phyloP scores from a whole-genome alignment of 2,888 invertebrate species.

The Tipula helvola region DNA sequence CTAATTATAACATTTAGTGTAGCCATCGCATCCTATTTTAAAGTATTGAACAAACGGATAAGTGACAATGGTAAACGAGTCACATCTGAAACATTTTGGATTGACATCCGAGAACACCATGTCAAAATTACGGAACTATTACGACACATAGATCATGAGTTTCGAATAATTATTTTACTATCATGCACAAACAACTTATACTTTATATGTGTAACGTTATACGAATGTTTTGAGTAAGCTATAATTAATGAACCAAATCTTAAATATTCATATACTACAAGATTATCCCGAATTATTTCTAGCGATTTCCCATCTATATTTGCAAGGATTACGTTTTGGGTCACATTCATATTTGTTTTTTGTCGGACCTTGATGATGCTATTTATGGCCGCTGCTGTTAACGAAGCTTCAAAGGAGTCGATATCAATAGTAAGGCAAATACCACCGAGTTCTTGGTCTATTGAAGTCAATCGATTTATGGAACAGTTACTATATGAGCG shows the following conservation, averaged over 20 bases:
- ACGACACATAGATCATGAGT: constrained; percentile 42
- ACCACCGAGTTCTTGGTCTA: constrained; percentile 27
- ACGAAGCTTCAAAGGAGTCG: constrained; percentile 39
- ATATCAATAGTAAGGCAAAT: constrained; percentile 37
- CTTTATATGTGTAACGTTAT: constrained; percentile 60
- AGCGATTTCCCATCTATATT: constrained; percentile 28
- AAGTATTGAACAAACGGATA: background rate
- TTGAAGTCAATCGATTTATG: constrained; percentile 26
- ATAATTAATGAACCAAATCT: background rate
- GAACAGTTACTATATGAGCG: constrained; percentile 43
- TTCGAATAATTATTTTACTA: constrained; percentile 50
- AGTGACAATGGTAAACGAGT: background rate
- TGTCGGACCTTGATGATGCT: constrained; percentile 39
- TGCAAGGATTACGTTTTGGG: constrained; percentile 40
- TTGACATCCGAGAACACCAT: constrained; percentile 50
- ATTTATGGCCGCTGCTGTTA: constrained; percentile 39
- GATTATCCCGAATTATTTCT: background rate
- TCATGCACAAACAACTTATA: constrained; percentile 59
- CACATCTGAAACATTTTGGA: constrained; percentile 37
- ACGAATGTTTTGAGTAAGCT: constrained; percentile 37
- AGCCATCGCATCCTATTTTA: background rate
- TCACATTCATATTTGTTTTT: constrained; percentile 40
- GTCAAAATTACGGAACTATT: constrained; percentile 48
- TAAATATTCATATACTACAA: background rate
- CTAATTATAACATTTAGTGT: background rate